phyloP scores from a whole-genome alignment of 2,888 invertebrate genomes.

The Harpalus rubripes region DNA sequence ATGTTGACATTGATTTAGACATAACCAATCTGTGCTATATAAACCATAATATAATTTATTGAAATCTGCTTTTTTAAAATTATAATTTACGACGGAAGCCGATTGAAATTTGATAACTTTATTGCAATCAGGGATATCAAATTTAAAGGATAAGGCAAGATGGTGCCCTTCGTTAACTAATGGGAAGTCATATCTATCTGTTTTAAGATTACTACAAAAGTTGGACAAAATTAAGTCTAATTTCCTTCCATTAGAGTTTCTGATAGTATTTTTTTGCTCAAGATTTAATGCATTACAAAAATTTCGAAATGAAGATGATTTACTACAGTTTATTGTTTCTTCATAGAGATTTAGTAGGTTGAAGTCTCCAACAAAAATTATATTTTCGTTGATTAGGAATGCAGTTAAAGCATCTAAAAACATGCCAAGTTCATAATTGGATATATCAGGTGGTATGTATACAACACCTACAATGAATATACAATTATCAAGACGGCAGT shows the following conservation, averaged over 20 bases:
- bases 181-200: too few species aligned
- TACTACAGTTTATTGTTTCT: not conserved
- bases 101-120: too few species aligned
- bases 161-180: too few species aligned
- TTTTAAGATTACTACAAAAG: too few species aligned
- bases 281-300: constrained; percentile 6
- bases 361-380: constrained; percentile 15
- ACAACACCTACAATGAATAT: not conserved
- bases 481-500: not conserved
- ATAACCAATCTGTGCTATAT: too few species aligned
- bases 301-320: constrained; percentile 8
- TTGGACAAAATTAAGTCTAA: too few species aligned
- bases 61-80: too few species aligned
- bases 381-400: not conserved
- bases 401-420: not conserved
- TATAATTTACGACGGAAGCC: too few species aligned
- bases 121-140: too few species aligned
- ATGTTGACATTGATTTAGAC: too few species aligned
- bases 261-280: not conserved
- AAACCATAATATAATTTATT: too few species aligned
- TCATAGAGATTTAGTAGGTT: not conserved
- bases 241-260: not conserved
- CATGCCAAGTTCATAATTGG: not conserved
- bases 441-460: constrained; percentile 28
- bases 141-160: too few species aligned